Percentiles rank a stretch among this genome's conserved stretches.
Conservation (phyloP, 2,797 vertebrate genomes). For the Sebastes vulpes region DNA sequence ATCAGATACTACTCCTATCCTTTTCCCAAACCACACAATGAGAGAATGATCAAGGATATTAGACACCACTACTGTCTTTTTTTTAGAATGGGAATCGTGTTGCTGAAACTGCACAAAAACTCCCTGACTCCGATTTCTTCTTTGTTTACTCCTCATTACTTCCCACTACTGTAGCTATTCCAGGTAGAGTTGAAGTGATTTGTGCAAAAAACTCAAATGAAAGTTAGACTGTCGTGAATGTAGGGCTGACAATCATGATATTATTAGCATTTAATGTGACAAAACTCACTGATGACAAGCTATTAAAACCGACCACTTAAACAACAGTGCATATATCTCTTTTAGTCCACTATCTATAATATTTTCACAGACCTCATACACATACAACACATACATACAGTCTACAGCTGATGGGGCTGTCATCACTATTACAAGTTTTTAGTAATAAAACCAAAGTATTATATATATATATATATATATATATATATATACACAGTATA, state of each 20-base stretch:
- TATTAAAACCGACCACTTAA: neutral
- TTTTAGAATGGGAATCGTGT: conserved; percentile 2
- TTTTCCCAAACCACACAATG: conserved; percentile 45
- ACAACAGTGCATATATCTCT: neutral
- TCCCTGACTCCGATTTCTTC: neutral
- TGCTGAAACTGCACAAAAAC: conserved; percentile 12
- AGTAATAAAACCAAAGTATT: no score
- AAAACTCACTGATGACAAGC: neutral
- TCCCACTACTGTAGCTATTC: neutral
- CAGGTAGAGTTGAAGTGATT: neutral
- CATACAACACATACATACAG: neutral
- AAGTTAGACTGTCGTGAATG: neutral
- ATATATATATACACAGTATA: no score
- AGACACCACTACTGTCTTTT: conserved; percentile 34
- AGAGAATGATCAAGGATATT: conserved; percentile 35
- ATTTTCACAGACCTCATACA: neutral
- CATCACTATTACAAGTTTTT: no score
- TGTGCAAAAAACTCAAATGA: neutral
- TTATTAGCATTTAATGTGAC: neutral
- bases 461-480: no score
- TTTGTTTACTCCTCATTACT: neutral
- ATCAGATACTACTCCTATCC: conserved; percentile 39
- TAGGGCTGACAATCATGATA: neutral
- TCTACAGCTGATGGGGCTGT: neutral
- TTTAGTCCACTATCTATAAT: neutral